Base-by-base conservation (phyloP, 2,888 invertebrate genomes). In the Aporophyla nigra region DNA sequence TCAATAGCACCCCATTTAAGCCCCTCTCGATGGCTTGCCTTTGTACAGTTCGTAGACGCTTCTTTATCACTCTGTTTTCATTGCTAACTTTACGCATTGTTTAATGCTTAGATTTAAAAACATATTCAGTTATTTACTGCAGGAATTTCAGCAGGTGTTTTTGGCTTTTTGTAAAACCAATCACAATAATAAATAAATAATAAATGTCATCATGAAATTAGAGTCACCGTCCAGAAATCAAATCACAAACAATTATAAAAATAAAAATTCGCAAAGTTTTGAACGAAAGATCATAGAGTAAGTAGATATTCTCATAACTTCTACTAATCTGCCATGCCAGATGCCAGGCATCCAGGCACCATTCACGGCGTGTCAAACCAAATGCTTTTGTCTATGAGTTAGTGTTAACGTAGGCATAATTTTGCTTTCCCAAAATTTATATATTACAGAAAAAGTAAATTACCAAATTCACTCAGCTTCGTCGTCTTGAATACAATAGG, bases 1-100 rank as follows among this genome's bases (percentile, higher is more conserved):
- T 87, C 70, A 95, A 68, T 71, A 92, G 78, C 75, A 80, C 82
- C 76, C 86, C 82, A 85, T 89, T 72, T 76, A 95, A 75, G 76
- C 96, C 96, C 72, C 88, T 91, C 80, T 89, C 83, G 71, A 94
- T 87, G 43, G 95, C 95, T 87, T 82, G 90, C 77, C 85, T 92
- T 90, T 95, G 95, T 70, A 94, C 77, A 58, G 58, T 72, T 86
- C 88, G 89, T 78, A 96, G 71, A 27, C 74, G 86, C 75, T 87
- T 83, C 46, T 77, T 78, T 68, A 88, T 43, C 65, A 78, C 58
- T 78, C 59, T 81, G 51, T 73, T 74, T 46, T 77, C 79, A 66
- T 71, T 79, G 27, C 51, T 80, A 67, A 74, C 46, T 62, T 78
- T 83, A 76, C 74, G 84, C 89, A 89, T 89, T 85, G 33, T 89